phyloP scores from a whole-genome alignment of 2,888 invertebrate species.

The Andrena fulva region DNA sequence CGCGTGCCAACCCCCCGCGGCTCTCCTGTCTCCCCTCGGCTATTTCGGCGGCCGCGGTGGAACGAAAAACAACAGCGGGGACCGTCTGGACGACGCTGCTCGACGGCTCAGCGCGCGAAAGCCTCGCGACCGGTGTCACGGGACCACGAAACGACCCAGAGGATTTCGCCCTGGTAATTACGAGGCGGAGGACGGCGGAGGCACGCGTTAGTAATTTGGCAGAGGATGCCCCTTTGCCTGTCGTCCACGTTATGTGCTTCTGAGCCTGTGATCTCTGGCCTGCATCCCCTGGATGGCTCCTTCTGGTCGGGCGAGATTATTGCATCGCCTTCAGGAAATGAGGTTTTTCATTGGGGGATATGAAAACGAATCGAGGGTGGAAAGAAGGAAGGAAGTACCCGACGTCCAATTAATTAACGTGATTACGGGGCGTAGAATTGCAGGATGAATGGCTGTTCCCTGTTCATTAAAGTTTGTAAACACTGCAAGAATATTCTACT shows the following conservation, averaged over 20 bases:
- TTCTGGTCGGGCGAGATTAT: too few species aligned
- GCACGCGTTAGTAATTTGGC: not conserved
- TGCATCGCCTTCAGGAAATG: not conserved
- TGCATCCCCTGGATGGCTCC: too few species aligned
- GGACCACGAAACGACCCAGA: slow-evolving; percentile 45
- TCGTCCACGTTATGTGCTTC: not conserved
- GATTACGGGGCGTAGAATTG: slow-evolving; percentile 45
- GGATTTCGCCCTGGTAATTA: slow-evolving; percentile 55
- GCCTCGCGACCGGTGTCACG: not conserved
- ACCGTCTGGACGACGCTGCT: not conserved
- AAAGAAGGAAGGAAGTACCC: not conserved
- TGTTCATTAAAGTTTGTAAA: slow-evolving; percentile 27
- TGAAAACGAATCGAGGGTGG: slow-evolving; percentile 12
- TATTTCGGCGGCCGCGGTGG: slow-evolving; percentile 16
- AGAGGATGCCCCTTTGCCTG: not conserved
- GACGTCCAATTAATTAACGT: slow-evolving; percentile 48
- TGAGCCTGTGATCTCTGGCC: not conserved
- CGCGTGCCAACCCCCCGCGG: slow-evolving; percentile 46
- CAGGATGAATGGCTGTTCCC: slow-evolving; percentile 17
- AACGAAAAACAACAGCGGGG: slow-evolving; percentile 54
- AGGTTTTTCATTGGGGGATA: slow-evolving; percentile 36
- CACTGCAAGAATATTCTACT: too few species aligned
- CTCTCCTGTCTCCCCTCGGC: not conserved
- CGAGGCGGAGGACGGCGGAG: slow-evolving; percentile 22
- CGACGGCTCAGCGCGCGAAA: not conserved